Base-by-base conservation (phyloP, 2,113 vertebrate species). In the Paracanthobrama guichenoti region DNA sequence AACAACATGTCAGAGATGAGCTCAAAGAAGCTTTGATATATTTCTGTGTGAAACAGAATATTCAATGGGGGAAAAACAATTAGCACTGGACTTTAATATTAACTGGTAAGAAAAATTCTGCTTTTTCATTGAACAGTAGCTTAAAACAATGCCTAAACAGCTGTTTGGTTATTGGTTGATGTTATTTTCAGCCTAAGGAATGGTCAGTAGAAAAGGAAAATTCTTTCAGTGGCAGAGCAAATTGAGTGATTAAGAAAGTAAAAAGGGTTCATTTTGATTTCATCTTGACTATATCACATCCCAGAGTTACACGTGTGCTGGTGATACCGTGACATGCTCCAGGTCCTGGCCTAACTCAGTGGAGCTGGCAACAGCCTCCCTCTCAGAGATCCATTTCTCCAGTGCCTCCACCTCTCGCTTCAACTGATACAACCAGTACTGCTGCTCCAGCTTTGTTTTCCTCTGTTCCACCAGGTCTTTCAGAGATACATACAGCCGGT, bases 381-480 rank as follows among this genome's bases (percentile, higher is more conserved):
- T 92, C 89, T 97, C 96, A 0, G 96, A 94, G 91, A 99, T 97
- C 97, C 97, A 99, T 88, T 96, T 98, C 89, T 99, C 97, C 60
- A 98, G 91, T 88, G 97, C 96, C 0, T 98, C 97, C 64, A 98
- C 94, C 35, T 99, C 97, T 0, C 96, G 94, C 86, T 95, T 95
- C 55, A 99, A 96, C 91, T 99, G 97, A 88, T 96, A 97, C 44
- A 98, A 95, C 50, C 96, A 95, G 31, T 97, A 95, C 79, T 97
- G 96, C 90, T 98, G 96, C 90, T 98, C 96, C 86, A 99, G 94
- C 72, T 94, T 92, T 50, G 93, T 95, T 7, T 95, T 94, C 76
- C 97, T 94, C 84, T 98, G 96, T 67, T 95, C 96, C 0, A 97
- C 96, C 93, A 98, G 95, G 88, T 97, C 97, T 90, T 96, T 97